Percentiles rank a stretch among this genome's conserved stretches.
These are phyloP conservation scores for Thaumatotibia leucotreta DNA, from an alignment of 1,140 invertebrate species.

Conservation along the genomic window DNA sequence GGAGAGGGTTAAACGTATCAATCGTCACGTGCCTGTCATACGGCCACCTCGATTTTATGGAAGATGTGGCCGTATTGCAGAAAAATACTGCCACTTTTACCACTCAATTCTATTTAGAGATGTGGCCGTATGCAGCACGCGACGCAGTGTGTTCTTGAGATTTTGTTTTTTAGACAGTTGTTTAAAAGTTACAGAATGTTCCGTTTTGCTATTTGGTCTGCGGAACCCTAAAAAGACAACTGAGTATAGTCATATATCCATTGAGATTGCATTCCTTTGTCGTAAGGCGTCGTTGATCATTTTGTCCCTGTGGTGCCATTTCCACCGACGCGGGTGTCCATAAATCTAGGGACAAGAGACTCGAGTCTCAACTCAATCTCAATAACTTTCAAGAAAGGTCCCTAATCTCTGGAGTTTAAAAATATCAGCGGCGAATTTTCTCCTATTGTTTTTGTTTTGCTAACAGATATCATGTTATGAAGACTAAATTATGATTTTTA, in stretches of 20 bases:
- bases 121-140: too few relatives aligned
- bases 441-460: not conserved
- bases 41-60: too few relatives aligned
- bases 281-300: slow-evolving; percentile 22
- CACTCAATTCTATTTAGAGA: too few relatives aligned
- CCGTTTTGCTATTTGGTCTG: too few relatives aligned
- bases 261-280: slow-evolving; percentile 27
- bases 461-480: not conserved
- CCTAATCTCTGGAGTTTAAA: slow-evolving; percentile 1
- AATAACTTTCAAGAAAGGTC: slow-evolving; percentile 9
- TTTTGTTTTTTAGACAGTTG: too few relatives aligned
- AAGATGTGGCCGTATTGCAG: too few relatives aligned
- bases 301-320: slow-evolving; percentile 22
- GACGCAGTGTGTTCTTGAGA: too few relatives aligned
- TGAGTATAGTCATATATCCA: not conserved
- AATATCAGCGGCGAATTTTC: not conserved
- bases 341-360: slow-evolving; percentile 25
- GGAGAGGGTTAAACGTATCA: too few relatives aligned
- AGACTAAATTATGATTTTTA: not conserved
- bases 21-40: too few relatives aligned
- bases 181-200: too few relatives aligned
- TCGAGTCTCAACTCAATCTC: slow-evolving; percentile 11
- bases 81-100: too few relatives aligned
- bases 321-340: slow-evolving; percentile 18
- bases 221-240: not conserved